Evolutionary conservation across 2,797 vertebrate species (phyloP), one percentile per base, ranked within the genome.

Genomic region (Acrossocheilus wenchowensis): DNA sequence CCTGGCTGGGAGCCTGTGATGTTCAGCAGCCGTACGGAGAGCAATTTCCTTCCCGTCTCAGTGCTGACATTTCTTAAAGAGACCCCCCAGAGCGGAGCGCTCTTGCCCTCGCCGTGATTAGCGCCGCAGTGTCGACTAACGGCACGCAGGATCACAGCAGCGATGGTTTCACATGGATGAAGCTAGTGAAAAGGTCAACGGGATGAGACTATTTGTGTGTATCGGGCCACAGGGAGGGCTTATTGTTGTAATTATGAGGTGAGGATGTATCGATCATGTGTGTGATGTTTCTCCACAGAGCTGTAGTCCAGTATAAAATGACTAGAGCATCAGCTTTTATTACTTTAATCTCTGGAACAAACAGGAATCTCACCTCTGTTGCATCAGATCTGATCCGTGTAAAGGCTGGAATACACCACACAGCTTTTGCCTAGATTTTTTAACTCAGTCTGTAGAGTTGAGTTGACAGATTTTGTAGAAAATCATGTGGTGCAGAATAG

Each of bases 31-130:
- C 72, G 21, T 87, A 81, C 81, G 62, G 86, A 90, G 80, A 84
- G 86, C 86, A 90, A 86, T 91, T 90, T 87, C 73, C 83, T 85
- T 50, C 45, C 72, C 62, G 60, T 83, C 88, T 87, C 54, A 45
- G 79, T 80, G 64, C 86, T 90, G 90, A 89, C 89, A 90, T 90
- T 88, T 90, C 85, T 90, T 89, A 89, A 89, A 87, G 83, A 79
- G 84, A 85, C 79, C 81, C 88, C 86, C 78, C 50, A 39, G 88
- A 88, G 90, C 64, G 73, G 3, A 36, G 73, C 52, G 85, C 74
- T 73, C 66, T 80, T 78, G 78, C 36, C 88, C 77, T 83, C 81
- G 57, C 75, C 52, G 57, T 87, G 89, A 91, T 89, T 89, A 91
- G 60, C 69, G 62, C 78, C 23, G 52, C 71, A 23, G 12, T 26